These are phyloP conservation scores for Erebia ligea DNA, from an alignment of 2,888 invertebrate species.

Conservation along the genomic window DNA sequence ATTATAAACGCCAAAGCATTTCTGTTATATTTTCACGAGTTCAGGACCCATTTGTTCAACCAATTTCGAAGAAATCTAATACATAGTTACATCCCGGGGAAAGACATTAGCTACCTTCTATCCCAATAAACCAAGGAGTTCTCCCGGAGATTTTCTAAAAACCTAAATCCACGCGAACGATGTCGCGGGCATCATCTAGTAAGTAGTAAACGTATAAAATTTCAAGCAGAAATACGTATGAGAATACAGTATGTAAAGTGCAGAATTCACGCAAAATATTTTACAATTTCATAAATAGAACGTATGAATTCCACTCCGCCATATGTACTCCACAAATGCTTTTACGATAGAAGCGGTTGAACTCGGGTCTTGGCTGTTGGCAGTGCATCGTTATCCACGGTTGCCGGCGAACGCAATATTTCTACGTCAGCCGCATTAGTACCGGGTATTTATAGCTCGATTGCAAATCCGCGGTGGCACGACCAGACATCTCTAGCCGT, in stretches of 20 bases:
- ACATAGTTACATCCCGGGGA: too few species aligned
- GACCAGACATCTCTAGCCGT: not conserved
- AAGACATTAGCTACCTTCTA: too few species aligned
- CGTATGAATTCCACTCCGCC: conserved; percentile 10
- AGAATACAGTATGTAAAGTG: not conserved
- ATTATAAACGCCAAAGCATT: too few species aligned
- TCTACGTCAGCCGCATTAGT: conserved; percentile 59
- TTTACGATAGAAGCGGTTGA: conserved; percentile 34
- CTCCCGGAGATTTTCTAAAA: too few species aligned
- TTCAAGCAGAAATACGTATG: too few species aligned
- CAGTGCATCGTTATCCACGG: conserved; percentile 34
- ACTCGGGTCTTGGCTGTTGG: conserved; percentile 23
- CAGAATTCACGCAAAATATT: not conserved
- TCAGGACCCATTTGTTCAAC: too few species aligned
- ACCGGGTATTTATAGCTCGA: conserved; percentile 60
- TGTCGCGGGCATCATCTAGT: too few species aligned
- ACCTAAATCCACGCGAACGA: too few species aligned
- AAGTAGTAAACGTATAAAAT: too few species aligned
- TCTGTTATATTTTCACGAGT: too few species aligned
- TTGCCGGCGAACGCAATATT: conserved; percentile 44
- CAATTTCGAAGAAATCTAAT: too few species aligned
- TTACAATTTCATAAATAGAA: conserved; percentile 20
- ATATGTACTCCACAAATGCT: conserved; percentile 34
- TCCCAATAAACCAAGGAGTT: too few species aligned
- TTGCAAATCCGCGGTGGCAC: conserved; percentile 45